Base-by-base conservation (phyloP, 1,140 invertebrate species). In the Lerema accius region DNA sequence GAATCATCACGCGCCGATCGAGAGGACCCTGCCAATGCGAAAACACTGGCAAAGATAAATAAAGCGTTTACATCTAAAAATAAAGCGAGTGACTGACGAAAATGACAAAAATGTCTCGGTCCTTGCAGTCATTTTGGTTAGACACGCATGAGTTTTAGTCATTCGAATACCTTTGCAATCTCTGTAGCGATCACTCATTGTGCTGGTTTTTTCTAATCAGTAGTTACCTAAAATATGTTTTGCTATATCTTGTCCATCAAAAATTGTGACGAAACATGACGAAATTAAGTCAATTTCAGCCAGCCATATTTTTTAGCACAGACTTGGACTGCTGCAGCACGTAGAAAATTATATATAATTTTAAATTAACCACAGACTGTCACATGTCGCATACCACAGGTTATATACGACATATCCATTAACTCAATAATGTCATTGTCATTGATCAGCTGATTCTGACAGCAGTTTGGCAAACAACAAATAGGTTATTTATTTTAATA, bases 1-100 rank as follows among this genome's bases (percentile, higher is more conserved):
- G 92, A 92, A 91, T 91, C 89, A 91, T 91, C 91, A 88, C 89
- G 89, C 83, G 86, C 81, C 84, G 88, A 91, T 92, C 87, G 85
- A 86, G 86, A 86, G 76, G 89, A 91, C 89, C 91, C 89, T 92
- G 89, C 84, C 86, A 89, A 91, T 89, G 86, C 76, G 81, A 90
- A 89, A 89, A 90, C 88, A 87, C 88, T 90, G 88, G 88, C 88
- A 88, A 90, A 88, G 86, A 88, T 89, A 89, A 90, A 90, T 90
- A 89, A 87, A 78, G 78, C 61, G 76, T 81, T 82, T 78, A 80
- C 69, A 80, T 80, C 71, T 73, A 82, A 72, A 72, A 76, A 67
- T 64, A 65, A n/a, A 67, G 67, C 62, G 68, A 63, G 45, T 63
- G 50, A 63, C 53, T 67, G 19, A 63, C 49, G 39, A 61, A 55